Evolutionary conservation across 2,888 invertebrate species (phyloP).

Genomic region (Lasioglossum villosulum): DNA sequence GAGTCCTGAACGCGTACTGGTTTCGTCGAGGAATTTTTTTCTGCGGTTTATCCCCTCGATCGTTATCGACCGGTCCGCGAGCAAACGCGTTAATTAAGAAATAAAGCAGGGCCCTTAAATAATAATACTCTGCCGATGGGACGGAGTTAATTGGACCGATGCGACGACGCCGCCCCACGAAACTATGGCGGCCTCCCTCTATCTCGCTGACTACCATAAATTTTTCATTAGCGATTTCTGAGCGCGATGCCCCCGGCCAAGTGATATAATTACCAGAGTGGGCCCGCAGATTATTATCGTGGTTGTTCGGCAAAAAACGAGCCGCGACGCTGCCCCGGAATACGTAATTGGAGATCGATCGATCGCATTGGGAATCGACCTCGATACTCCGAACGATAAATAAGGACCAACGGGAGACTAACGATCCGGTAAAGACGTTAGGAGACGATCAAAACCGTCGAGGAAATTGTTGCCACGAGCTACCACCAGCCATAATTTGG

Average conservation of each 20-base stretch:
- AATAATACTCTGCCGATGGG: slow-evolving; percentile 19
- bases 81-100: slow-evolving; percentile 59
- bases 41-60: slow-evolving; percentile 45
- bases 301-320: neutral
- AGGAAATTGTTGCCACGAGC: slow-evolving; percentile 45
- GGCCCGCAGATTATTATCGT: neutral
- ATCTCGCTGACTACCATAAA: neutral
- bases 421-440: slow-evolving; percentile 9
- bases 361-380: slow-evolving; percentile 1
- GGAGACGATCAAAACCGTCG: neutral
- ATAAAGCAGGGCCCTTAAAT: slow-evolving; percentile 15
- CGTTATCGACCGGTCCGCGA: slow-evolving; percentile 44
- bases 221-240: slow-evolving; percentile 31
- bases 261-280: neutral
- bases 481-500: slow-evolving; percentile 38
- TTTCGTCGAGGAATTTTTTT: slow-evolving; percentile 23
- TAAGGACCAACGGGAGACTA: neutral
- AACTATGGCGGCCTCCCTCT: neutral
- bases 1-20: slow-evolving; percentile 8
- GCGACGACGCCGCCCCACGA: neutral
- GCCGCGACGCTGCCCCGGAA: neutral
- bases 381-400: neutral
- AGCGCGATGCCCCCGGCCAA: neutral
- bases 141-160: slow-evolving; percentile 30
- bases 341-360: slow-evolving; percentile 11